These are phyloP conservation scores for Hymenochirus boettgeri DNA, from an alignment of 2,113 vertebrate species.

Conservation along the genomic window DNA sequence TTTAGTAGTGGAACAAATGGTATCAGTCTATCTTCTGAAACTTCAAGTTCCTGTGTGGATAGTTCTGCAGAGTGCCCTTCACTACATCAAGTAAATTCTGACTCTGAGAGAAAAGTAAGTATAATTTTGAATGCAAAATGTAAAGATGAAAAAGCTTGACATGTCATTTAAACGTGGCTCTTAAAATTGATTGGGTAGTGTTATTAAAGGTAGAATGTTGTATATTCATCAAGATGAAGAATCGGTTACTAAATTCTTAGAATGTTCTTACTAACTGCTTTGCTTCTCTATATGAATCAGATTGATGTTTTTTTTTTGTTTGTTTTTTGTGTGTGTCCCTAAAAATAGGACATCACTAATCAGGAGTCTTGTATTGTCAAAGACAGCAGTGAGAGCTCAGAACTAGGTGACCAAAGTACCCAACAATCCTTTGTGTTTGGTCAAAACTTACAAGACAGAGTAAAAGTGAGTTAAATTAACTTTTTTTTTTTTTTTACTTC, in stretches of 20 bases:
- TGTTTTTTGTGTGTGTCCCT: too few species aligned
- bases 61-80: conserved; percentile 67
- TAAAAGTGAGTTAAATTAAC: conserved; percentile 75
- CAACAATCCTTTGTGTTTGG: conserved; percentile 89
- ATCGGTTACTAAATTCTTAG: too few species aligned
- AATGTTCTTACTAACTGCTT: too few species aligned
- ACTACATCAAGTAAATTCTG: conserved; percentile 50
- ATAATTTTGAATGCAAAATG: background rate
- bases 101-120: conserved; percentile 51
- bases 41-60: conserved; percentile 48
- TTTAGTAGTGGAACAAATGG: conserved; percentile 92
- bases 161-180: too few species aligned
- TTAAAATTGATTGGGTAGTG: too few species aligned
- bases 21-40: conserved; percentile 75
- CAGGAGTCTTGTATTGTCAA: conserved; percentile 48
- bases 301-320: too few species aligned
- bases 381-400: conserved; percentile 61
- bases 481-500: too few species aligned
- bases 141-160: too few species aligned
- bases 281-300: too few species aligned
- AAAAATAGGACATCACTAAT: too few species aligned
- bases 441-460: conserved; percentile 93
- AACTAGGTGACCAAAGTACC: conserved; percentile 62
- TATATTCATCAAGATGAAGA: too few species aligned
- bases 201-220: too few species aligned